Evolutionary conservation across 2,113 vertebrate genomes (phyloP).

Genomic region (Oxyura jamaicensis): DNA sequence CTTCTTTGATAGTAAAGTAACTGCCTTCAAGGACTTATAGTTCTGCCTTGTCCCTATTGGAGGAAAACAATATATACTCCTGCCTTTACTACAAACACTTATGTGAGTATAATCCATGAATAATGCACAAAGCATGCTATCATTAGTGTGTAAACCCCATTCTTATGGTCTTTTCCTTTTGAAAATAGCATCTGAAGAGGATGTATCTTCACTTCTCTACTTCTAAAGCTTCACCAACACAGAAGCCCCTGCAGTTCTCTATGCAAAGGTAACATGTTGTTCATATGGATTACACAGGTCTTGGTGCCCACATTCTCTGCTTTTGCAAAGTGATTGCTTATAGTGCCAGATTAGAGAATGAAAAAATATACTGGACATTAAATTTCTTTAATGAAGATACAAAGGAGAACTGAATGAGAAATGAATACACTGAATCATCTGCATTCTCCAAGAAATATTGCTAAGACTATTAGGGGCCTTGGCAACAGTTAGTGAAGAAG

Average conservation of each 20-base stretch:
- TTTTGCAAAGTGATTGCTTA: neutral
- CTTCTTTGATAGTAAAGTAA: neutral
- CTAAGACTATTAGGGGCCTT: neutral
- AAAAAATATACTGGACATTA: neutral
- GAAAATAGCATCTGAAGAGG: neutral
- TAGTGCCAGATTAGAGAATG: neutral
- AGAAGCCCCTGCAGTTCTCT: fast-evolving
- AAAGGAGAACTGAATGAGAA: neutral
- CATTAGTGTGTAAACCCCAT: neutral
- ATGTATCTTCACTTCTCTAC: neutral
- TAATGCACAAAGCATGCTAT: neutral
- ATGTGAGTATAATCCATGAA: neutral
- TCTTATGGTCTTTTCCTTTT: neutral
- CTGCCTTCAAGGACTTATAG: neutral
- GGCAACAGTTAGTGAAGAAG: neutral
- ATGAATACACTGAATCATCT: neutral
- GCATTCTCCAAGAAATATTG: neutral
- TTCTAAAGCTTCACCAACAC: neutral
- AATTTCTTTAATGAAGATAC: neutral
- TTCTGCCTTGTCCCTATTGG: neutral
- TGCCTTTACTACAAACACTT: neutral
- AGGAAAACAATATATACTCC: too few species aligned
- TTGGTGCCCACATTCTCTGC: neutral
- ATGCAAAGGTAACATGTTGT: neutral
- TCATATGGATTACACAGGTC: neutral